These are phyloP conservation scores for Reinhardtius hippoglossoides DNA, from an alignment of 2,113 vertebrate species.

Conservation along the genomic window DNA sequence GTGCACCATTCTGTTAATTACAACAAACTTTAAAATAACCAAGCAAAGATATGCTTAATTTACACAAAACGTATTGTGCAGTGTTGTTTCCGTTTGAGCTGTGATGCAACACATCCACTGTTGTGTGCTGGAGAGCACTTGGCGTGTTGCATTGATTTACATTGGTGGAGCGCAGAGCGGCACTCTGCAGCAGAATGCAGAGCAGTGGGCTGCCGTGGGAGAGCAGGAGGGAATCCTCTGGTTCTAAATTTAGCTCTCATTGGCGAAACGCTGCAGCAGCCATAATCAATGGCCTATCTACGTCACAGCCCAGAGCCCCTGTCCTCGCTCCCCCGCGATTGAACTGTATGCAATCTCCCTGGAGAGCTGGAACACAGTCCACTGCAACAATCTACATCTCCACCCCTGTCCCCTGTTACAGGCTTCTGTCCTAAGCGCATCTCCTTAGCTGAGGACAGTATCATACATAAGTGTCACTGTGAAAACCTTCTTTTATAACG, in stretches of 20 bases:
- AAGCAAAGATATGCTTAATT: too few species aligned
- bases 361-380: too few species aligned
- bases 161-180: background rate
- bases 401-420: too few species aligned
- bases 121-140: background rate
- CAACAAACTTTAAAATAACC: background rate
- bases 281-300: slow-evolving; percentile 69
- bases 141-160: slow-evolving; percentile 27
- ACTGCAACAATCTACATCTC: too few species aligned
- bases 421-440: too few species aligned
- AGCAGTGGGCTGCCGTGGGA: slow-evolving; percentile 53
- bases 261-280: slow-evolving; percentile 69
- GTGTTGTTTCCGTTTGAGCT: slow-evolving; percentile 10
- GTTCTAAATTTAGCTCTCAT: slow-evolving; percentile 78
- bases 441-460: background rate
- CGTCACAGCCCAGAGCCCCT: slow-evolving; percentile 57
- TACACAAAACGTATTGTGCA: background rate
- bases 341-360: background rate
- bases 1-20: background rate
- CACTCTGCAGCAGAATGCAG: slow-evolving; percentile 73
- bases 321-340: background rate
- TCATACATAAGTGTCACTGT: slow-evolving; percentile 26
- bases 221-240: slow-evolving; percentile 77
- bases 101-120: slow-evolving; percentile 15
- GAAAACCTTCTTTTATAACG: slow-evolving; percentile 1